phyloP scores from a whole-genome alignment of 2,888 invertebrate genomes.

The Caenorhabditis angaria region DNA sequence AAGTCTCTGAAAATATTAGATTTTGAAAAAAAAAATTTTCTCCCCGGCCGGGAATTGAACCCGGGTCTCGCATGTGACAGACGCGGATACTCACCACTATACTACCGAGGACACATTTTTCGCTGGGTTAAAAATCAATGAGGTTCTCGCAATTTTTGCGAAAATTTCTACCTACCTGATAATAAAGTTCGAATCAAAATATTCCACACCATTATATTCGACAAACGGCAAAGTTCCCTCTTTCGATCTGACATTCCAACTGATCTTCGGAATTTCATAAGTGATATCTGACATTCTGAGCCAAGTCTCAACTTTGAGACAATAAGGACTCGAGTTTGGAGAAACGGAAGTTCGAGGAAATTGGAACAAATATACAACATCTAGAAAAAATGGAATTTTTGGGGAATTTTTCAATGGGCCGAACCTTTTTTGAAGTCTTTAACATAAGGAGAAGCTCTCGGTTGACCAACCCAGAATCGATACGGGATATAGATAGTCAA shows the following conservation, averaged over 20 bases:
- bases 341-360: constrained; percentile 88
- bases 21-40: constrained; percentile 16
- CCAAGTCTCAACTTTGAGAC: constrained; percentile 95
- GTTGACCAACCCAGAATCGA: constrained; percentile 33
- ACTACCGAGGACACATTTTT: constrained; percentile 22
- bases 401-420: neutral
- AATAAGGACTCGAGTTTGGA: constrained; percentile 89
- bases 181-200: constrained; percentile 89
- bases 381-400: constrained; percentile 76
- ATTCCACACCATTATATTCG: constrained; percentile 91
- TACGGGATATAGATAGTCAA: constrained; percentile 54
- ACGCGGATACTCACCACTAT: constrained; percentile 60
- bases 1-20: constrained; percentile 75
- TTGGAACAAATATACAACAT: constrained; percentile 91
- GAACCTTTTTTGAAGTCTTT: constrained; percentile 49
- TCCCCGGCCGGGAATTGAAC: constrained; percentile 60
- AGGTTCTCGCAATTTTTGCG: neutral
- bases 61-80: constrained; percentile 60
- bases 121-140: constrained; percentile 67
- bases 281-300: constrained; percentile 87
- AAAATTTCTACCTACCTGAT: constrained; percentile 74
- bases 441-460: constrained; percentile 46
- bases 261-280: constrained; percentile 78
- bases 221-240: constrained; percentile 93
- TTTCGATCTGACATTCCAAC: constrained; percentile 72